phyloP scores from a whole-genome alignment of 2,888 invertebrate species.

The Polydrusus cervinus region DNA sequence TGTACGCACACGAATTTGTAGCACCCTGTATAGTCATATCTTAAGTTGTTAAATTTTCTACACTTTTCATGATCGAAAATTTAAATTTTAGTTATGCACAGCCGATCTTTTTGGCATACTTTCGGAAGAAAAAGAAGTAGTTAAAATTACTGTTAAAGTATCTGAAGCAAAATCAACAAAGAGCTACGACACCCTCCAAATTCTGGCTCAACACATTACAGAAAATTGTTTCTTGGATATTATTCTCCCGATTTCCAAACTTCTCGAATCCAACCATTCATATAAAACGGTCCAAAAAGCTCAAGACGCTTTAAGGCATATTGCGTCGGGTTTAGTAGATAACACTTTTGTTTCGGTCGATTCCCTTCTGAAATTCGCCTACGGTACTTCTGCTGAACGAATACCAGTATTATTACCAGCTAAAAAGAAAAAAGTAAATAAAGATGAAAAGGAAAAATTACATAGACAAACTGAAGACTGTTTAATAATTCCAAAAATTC shows the following conservation, averaged over 20 bases:
- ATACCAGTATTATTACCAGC: conserved; percentile 81
- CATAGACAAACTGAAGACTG: conserved; percentile 80
- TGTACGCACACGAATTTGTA: too few relatives aligned
- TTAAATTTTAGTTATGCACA: conserved; percentile 79
- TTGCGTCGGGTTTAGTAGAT: conserved; percentile 87
- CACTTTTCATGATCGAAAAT: not conserved
- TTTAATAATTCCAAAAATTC: conserved; percentile 84
- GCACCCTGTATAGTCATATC: too few relatives aligned
- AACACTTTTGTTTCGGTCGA: conserved; percentile 85
- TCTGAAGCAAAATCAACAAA: conserved; percentile 90
- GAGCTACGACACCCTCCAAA: conserved; percentile 88
- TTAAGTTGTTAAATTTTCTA: not conserved
- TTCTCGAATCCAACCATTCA: conserved; percentile 84
- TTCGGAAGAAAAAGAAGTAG: conserved; percentile 94
- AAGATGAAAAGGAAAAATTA: conserved; percentile 72
- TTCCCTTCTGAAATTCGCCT: conserved; percentile 85
- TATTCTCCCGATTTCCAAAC: conserved; percentile 86
- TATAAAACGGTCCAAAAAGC: conserved; percentile 87
- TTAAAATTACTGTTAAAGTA: conserved; percentile 85
- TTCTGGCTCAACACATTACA: conserved; percentile 86
- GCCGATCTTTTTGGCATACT: conserved; percentile 91
- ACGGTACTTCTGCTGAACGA: conserved; percentile 87
- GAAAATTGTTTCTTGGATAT: conserved; percentile 84
- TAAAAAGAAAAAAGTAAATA: conserved; percentile 71
- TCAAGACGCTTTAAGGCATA: conserved; percentile 84